Evolutionary conservation across 2,797 vertebrate species (phyloP).

Genomic region (Scomberomorus guttatus): DNA sequence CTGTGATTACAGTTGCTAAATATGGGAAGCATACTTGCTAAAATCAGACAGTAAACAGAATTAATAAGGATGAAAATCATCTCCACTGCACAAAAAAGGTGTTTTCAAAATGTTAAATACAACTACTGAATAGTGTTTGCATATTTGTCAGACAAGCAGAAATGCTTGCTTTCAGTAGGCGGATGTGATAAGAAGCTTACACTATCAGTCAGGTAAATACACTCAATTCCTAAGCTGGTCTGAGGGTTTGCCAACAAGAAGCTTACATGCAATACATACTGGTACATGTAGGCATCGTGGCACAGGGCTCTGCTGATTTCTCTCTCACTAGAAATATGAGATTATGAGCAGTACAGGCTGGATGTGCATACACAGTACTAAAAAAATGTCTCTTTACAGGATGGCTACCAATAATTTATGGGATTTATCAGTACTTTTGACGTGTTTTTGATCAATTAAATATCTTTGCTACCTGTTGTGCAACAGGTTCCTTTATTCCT

Average conservation of each 20-base stretch:
- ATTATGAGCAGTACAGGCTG: not conserved
- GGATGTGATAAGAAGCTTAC: constrained; percentile 3
- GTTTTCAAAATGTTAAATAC: not conserved
- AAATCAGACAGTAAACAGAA: too few relatives aligned
- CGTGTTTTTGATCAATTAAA: too few relatives aligned
- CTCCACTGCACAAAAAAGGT: not conserved
- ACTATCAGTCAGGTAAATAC: constrained; percentile 1
- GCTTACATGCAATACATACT: not conserved
- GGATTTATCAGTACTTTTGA: not conserved
- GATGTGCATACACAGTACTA: not conserved
- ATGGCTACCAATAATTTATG: not conserved
- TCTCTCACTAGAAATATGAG: not conserved
- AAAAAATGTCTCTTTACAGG: not conserved
- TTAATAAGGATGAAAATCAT: too few relatives aligned
- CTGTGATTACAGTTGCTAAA: too few relatives aligned
- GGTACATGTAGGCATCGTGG: too few relatives aligned
- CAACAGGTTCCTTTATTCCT: not conserved
- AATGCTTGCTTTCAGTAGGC: not conserved
- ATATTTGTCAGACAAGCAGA: constrained; percentile 11
- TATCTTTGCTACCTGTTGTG: too few relatives aligned
- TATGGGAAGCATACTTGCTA: too few relatives aligned
- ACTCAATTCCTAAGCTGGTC: not conserved
- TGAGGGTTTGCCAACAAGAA: not conserved
- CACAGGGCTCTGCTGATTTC: not conserved
- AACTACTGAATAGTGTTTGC: not conserved